phyloP scores from a whole-genome alignment of 1,140 invertebrate species.

The Diploscapter pachys region DNA sequence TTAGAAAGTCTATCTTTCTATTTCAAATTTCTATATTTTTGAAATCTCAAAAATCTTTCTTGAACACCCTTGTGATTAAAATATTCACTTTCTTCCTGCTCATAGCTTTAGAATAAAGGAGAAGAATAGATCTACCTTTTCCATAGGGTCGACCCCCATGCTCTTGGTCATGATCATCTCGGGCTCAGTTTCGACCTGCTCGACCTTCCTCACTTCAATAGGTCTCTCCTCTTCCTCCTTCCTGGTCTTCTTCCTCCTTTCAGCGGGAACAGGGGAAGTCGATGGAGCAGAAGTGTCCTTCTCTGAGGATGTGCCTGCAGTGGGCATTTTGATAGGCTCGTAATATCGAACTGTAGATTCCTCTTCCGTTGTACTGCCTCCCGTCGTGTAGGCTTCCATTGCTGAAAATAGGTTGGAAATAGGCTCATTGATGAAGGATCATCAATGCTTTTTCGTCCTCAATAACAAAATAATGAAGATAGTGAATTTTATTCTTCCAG shows the following conservation, averaged over 20 bases:
- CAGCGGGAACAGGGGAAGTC: background rate
- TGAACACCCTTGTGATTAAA: too few species aligned
- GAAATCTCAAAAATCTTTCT: too few species aligned
- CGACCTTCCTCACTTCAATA: slow-evolving; percentile 12
- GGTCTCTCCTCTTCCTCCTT: slow-evolving; percentile 9
- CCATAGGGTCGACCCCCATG: slow-evolving; percentile 2
- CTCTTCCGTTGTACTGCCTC: slow-evolving; percentile 30
- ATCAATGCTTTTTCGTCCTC: too few species aligned
- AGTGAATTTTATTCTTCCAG: too few species aligned
- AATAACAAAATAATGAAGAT: too few species aligned
- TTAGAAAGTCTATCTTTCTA: too few species aligned
- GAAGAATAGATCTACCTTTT: slow-evolving; percentile 1
- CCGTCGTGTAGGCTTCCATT: slow-evolving; percentile 50
- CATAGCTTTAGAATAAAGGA: too few species aligned
- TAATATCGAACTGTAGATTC: slow-evolving; percentile 10
- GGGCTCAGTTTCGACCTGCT: background rate
- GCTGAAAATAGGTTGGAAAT: slow-evolving; percentile 30
- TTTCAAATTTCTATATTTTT: too few species aligned
- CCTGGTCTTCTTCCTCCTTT: slow-evolving; percentile 5
- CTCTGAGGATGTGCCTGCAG: slow-evolving; percentile 8
- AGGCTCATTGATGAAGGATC: background rate
- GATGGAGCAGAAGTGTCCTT: background rate
- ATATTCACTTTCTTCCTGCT: too few species aligned
- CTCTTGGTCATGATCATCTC: slow-evolving; percentile 10
- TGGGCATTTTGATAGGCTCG: background rate